Evolutionary conservation across 2,113 vertebrate genomes (phyloP), one percentile per base, ranked within the genome.

Genomic region (Chaetodon auriga): DNA sequence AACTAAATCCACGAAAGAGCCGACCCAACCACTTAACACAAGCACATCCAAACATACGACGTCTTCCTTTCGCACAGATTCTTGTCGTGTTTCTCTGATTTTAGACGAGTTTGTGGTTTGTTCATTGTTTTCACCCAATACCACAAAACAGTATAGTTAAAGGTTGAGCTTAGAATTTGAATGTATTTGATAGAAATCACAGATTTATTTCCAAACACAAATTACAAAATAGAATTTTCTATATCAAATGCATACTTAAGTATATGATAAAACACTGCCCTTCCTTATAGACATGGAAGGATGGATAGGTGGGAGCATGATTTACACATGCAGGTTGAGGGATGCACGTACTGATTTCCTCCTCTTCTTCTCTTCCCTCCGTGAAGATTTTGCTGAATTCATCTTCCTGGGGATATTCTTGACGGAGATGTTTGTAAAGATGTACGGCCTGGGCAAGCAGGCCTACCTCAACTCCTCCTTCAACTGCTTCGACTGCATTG

Each of bases 401-500:
- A 96, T 96, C 94, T 99, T 99, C 94, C 93, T 99, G 95, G 97
- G 97, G 81, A 97, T 99, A 94, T 99, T 99, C 95, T 95, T 99
- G 96, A 97, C 96, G 57, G 97, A 98, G 95, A 98, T 98, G 97
- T 95, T 95, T 92, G 95, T 99, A 94, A 99, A 98, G 95, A 97
- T 99, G 96, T 98, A 97, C 14, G 97, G 97, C 90, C 96, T 98
- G 65, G 97, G 97, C 69, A 96, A 89, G 23, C 95, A 97, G 95
- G 96, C 97, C 94, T 99, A 99, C 91, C 97, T 99, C 92, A 97
- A 97, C 93, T 99, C 97, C 74, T 99, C 97, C 83, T 99, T 99
- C 95, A 98, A 99, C 95, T 97, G 97, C 95, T 99, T 98, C 66
- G 97, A 99, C 94, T 98, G 97, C 92, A 97, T 97, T 88, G 97